These are phyloP conservation scores for Elephas maximus DNA, from an alignment of 2,113 vertebrate genomes.

Conservation along the genomic window DNA sequence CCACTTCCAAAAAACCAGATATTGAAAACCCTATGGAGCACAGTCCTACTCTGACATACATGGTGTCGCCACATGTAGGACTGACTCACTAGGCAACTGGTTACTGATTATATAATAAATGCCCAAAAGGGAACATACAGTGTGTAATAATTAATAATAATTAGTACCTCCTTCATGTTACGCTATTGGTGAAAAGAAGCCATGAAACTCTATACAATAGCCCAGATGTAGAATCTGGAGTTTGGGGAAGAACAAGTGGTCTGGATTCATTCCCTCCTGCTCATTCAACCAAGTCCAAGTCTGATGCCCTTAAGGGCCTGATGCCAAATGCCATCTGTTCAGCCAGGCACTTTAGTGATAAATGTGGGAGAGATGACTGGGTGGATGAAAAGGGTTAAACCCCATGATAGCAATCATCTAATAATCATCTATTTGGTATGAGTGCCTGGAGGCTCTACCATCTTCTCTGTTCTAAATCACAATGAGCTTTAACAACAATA, in stretches of 20 bases:
- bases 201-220: not conserved
- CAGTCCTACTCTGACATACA: not conserved
- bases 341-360: not conserved
- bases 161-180: not conserved
- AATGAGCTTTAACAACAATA: not conserved
- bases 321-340: not conserved
- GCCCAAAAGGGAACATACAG: not conserved
- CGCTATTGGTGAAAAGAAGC: not conserved
- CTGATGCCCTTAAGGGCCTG: not conserved
- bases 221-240: not conserved
- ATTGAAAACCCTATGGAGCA: not conserved
- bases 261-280: not conserved
- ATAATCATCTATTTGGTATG: not conserved
- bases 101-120: slow-evolving; percentile 5
- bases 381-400: not conserved
- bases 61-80: not conserved
- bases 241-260: not conserved
- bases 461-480: not conserved
- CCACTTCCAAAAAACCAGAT: not conserved
- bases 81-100: not conserved
- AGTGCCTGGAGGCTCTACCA: not conserved
- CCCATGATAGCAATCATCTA: not conserved
- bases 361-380: not conserved
- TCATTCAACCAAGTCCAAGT: slow-evolving; percentile 26
- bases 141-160: not conserved